Evolutionary conservation across 2,888 invertebrate species (phyloP).

Genomic region (Drosophila paranaensis): DNA sequence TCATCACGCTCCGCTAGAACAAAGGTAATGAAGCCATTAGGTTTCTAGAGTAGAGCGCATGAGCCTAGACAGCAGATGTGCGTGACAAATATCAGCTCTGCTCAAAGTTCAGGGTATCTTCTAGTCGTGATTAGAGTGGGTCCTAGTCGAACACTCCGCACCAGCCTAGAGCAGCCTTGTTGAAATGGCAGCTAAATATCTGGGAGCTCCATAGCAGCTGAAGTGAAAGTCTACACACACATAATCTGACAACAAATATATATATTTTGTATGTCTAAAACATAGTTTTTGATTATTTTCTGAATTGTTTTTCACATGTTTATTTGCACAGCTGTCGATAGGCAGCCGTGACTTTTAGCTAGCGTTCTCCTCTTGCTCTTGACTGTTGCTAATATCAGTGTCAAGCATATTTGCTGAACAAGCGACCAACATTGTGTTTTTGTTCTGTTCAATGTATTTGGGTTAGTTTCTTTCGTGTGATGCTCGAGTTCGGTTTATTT

Average conservation of each 20-base stretch:
- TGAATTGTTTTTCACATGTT: conserved; percentile 2
- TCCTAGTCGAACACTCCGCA: background rate
- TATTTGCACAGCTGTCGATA: conserved; percentile 47
- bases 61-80: background rate
- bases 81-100: background rate
- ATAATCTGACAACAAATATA: conserved; percentile 20
- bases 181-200: too few species aligned
- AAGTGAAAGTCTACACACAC: conserved; percentile 32
- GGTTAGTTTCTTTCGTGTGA: conserved; percentile 12
- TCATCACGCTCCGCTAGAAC: background rate
- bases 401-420: conserved; percentile 20
- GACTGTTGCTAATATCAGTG: conserved; percentile 24
- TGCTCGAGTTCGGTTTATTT: conserved; percentile 11
- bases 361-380: conserved; percentile 6
- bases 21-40: background rate
- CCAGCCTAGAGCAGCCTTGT: too few species aligned
- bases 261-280: background rate
- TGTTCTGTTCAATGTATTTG: background rate
- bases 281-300: background rate
- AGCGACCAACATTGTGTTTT: conserved; percentile 2
- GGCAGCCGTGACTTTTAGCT: conserved; percentile 27
- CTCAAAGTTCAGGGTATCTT: too few species aligned
- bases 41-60: background rate
- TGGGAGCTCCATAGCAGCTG: background rate
- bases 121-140: background rate